phyloP scores from a whole-genome alignment of 2,113 vertebrate species.

The Heterochromis multidens region DNA sequence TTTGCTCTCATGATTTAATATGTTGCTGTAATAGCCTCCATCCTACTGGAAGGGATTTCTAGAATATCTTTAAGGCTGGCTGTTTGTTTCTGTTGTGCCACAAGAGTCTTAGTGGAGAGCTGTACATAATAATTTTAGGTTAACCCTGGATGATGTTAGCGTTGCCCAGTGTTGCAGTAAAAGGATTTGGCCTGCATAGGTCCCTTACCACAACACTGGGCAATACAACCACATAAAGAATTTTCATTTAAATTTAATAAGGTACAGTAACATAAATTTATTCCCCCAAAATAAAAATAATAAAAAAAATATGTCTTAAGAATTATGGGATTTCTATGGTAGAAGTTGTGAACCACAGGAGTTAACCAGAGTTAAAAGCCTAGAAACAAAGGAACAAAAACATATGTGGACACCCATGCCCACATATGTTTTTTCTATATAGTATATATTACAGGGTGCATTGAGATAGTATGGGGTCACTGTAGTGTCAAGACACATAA shows the following conservation, averaged over 20 bases:
- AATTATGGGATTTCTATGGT: background rate
- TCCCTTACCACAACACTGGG: background rate
- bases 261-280: fast-evolving
- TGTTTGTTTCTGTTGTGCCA: background rate
- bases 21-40: background rate
- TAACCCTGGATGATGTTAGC: background rate
- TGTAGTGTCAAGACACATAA: background rate
- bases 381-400: background rate
- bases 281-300: background rate
- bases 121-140: background rate
- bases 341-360: background rate
- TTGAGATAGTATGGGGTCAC: background rate
- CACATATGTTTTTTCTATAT: background rate
- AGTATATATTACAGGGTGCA: background rate
- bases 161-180: background rate
- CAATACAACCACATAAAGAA: background rate
- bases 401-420: background rate
- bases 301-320: background rate
- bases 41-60: background rate
- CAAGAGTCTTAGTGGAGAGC: background rate
- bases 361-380: fast-evolving
- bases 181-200: background rate
- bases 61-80: background rate
- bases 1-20: background rate
- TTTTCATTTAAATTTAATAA: background rate